Conservation (phyloP, 2,888 invertebrate genomes). For the Euzophera pinguis region DNA sequence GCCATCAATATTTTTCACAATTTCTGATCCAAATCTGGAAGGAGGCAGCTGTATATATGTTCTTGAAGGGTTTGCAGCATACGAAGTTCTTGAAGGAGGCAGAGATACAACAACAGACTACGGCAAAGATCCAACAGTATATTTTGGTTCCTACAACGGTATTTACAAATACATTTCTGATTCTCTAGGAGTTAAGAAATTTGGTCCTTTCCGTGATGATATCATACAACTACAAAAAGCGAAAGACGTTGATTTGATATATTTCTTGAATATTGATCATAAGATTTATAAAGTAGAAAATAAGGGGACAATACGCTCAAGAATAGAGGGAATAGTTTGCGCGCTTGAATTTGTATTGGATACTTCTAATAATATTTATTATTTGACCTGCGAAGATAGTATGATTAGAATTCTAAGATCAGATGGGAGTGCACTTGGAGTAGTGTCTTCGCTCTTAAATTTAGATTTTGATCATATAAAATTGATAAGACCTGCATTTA, state of each 20-base stretch:
- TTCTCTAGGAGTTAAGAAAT: conserved; percentile 50
- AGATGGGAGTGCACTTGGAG: conserved; percentile 32
- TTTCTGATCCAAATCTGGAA: conserved; percentile 44
- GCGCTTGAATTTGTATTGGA: conserved; percentile 60
- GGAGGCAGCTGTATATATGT: conserved; percentile 60
- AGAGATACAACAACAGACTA: conserved; percentile 56
- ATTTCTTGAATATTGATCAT: conserved; percentile 38
- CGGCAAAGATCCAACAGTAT: conserved; percentile 38
- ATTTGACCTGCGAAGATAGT: conserved; percentile 43
- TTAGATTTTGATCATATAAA: conserved; percentile 46
- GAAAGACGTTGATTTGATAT: conserved; percentile 48
- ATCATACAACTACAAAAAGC: conserved; percentile 59
- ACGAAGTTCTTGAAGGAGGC: conserved; percentile 57
- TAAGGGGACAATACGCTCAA: conserved; percentile 44
- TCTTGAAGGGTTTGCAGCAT: conserved; percentile 56
- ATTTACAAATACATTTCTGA: conserved; percentile 48
- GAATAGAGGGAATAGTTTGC: conserved; percentile 37
- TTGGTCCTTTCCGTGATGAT: conserved; percentile 48
- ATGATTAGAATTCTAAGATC: conserved; percentile 42
- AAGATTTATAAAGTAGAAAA: conserved; percentile 48
- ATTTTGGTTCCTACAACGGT: conserved; percentile 52
- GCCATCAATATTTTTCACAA: conserved; percentile 56
- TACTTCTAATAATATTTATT: conserved; percentile 57
- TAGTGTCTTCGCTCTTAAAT: conserved; percentile 32
- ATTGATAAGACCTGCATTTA: conserved; percentile 52